phyloP scores from a whole-genome alignment of 2,797 vertebrate genomes.

The Hyperoplus lanceolatus region DNA sequence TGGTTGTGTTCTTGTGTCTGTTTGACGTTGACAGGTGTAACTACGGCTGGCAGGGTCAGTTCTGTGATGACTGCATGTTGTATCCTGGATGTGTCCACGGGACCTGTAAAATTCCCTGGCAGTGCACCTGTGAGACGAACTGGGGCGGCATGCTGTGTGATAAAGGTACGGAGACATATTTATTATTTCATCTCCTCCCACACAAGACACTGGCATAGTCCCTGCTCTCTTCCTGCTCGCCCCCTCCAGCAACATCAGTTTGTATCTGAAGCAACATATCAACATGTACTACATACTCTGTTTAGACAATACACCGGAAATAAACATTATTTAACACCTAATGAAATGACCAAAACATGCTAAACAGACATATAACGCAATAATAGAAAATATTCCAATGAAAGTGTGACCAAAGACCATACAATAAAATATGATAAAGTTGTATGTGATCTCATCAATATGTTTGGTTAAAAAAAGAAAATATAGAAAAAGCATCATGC shows the following conservation, averaged over 20 bases:
- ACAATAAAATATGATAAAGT: too few relatives aligned
- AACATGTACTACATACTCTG: background rate
- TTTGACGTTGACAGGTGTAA: slow-evolving; percentile 87
- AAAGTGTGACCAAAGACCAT: too few relatives aligned
- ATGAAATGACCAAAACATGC: background rate
- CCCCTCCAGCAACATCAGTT: slow-evolving; percentile 23
- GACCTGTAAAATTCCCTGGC: slow-evolving; percentile 92
- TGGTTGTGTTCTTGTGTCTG: background rate
- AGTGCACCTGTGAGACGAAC: slow-evolving; percentile 96
- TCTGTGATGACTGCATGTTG: slow-evolving; percentile 92
- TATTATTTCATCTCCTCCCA: slow-evolving; percentile 7
- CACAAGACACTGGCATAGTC: background rate
- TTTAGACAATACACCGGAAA: background rate
- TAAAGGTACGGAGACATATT: slow-evolving; percentile 87
- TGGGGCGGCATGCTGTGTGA: slow-evolving; percentile 97
- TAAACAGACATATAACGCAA: background rate
- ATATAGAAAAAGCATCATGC: background rate
- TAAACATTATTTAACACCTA: background rate
- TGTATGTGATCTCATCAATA: background rate
- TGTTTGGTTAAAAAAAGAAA: background rate
- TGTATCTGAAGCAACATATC: background rate
- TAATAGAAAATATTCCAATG: background rate
- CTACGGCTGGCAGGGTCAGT: slow-evolving; percentile 95
- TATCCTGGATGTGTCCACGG: slow-evolving; percentile 95
- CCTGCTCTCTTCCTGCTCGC: slow-evolving; percentile 8